These are phyloP conservation scores for Scelioninae gen. 1 DNA, from an alignment of 2,888 invertebrate species.

Conservation along the genomic window DNA sequence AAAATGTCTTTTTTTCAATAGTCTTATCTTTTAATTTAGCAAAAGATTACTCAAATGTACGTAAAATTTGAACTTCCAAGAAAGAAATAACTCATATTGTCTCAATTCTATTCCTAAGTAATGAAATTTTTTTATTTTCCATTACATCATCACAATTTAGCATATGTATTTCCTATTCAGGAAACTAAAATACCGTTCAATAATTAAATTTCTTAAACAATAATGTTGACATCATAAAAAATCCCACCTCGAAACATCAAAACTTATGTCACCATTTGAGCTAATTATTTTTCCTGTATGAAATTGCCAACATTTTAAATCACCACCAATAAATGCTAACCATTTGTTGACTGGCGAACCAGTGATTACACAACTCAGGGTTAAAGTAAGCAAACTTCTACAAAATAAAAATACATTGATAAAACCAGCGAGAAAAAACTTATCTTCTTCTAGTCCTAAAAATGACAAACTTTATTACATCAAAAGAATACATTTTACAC, in stretches of 20 bases:
- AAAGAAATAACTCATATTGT: too few relatives aligned
- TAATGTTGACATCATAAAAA: background rate
- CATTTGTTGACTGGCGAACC: conserved; percentile 35
- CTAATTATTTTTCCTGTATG: conserved; percentile 32
- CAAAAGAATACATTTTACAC: background rate
- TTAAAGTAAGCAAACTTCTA: conserved; percentile 27
- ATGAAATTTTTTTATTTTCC: too few relatives aligned
- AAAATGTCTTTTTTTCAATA: too few relatives aligned
- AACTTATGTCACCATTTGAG: background rate
- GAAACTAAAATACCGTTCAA: background rate
- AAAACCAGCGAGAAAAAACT: background rate
- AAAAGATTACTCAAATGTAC: too few relatives aligned
- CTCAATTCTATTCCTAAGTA: too few relatives aligned
- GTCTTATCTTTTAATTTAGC: too few relatives aligned
- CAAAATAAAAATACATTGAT: background rate
- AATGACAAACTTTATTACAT: background rate
- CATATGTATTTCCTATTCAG: too few relatives aligned
- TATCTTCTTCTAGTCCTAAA: background rate
- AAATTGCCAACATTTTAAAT: conserved; percentile 36
- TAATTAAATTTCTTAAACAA: background rate
- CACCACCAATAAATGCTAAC: conserved; percentile 24
- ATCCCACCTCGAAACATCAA: background rate
- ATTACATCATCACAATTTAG: too few relatives aligned
- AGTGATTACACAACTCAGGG: conserved; percentile 27
- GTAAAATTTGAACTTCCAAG: too few relatives aligned